Base-by-base conservation (phyloP, 2,797 vertebrate species). In the Scomberomorus guttatus region DNA sequence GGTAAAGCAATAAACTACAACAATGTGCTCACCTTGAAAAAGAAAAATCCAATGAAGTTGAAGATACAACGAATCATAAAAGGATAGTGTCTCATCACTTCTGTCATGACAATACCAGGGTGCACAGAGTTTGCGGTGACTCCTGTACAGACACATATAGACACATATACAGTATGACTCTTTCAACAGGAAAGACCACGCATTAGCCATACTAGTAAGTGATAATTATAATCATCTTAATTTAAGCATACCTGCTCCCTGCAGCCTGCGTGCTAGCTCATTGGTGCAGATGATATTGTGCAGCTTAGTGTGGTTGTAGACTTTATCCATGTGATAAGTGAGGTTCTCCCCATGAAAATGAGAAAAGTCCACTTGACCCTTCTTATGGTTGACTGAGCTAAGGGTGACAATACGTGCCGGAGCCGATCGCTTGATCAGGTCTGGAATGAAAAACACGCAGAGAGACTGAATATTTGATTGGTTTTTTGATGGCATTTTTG, bases 251-350 rank as follows among this genome's bases (percentile, higher is more conserved):
- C 98, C 97, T 83, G 96, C 96, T 22, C 95, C 95, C 13, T 90
- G 82, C 48, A 98, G 94, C 65, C 94, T 94, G 55, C 80, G 91
- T 0, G 97, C 96, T 39, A 98, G 83, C 90, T 98, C 96, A 0
- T 80, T 85, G 6, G 95, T 97, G 82, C 97, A 97, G 79, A 96
- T 93, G 67, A 96, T 0, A 9, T 96, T 97, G 93, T 97, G 96
- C 34, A 99, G 94, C 87, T 98, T 98, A 0, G 96, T 96, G 95
- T 96, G 92, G 87, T 76, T 84, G 84, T 98, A 98, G 62, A 80
- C 69, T 0, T 0, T 4, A 64, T 95, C 93, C 84, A 86, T 59
- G 1, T 0, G 0, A 50, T 83, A 24, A 0, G 0, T 20, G 5
- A 96, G 72, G 77, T 95, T 92, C 39, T 95, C 87, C 1, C 97